A percentile compares a stretch with the other conserved stretches of the same genome.
Evolutionary conservation across 2,888 invertebrate species (phyloP).

Genomic region (Dryobotodes eremita): DNA sequence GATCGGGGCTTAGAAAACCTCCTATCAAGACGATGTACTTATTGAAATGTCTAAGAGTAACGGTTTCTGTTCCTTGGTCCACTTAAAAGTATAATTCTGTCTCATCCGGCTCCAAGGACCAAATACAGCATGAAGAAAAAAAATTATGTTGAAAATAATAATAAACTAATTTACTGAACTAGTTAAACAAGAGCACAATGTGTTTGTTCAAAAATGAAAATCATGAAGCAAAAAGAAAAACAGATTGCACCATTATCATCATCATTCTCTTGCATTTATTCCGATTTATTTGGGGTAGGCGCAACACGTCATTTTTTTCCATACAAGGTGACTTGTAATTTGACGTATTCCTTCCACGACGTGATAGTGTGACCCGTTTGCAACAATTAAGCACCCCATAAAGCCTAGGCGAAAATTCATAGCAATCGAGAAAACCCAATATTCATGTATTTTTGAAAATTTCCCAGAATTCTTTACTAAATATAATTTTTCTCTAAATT

Average conservation of each 20-base stretch:
- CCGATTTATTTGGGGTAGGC: background rate
- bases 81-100: background rate
- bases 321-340: background rate
- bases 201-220: background rate
- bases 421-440: no score
- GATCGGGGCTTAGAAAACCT: background rate
- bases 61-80: background rate
- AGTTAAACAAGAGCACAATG: background rate
- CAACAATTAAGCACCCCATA: no score
- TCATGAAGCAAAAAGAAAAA: background rate
- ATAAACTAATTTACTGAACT: background rate
- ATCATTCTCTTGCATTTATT: background rate
- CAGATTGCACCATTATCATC: background rate
- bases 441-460: no score
- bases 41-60: background rate
- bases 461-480: no score
- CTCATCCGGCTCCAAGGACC: constrained; percentile 17
- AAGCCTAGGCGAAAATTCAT: no score
- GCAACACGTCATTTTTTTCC: background rate
- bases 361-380: no score
- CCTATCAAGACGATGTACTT: background rate
- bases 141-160: no score
- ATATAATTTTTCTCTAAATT: no score
- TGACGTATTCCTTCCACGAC: no score
- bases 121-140: background rate